A percentile compares a stretch with the other conserved stretches of the same genome.
These are phyloP conservation scores for Tamias sibiricus DNA, from an alignment of 2,113 vertebrate species.

Conservation along the genomic window DNA sequence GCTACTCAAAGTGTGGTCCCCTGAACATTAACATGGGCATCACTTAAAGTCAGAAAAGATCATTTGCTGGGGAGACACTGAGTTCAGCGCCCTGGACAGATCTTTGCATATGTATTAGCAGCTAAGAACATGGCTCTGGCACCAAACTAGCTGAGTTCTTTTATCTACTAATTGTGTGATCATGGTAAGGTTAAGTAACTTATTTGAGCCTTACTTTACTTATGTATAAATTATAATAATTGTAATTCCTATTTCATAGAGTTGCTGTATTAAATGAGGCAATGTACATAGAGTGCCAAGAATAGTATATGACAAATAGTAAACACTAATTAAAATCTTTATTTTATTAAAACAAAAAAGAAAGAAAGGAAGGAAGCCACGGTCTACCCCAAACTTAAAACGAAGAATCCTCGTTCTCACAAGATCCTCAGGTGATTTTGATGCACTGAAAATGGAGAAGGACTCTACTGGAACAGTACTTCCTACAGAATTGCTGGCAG, in stretches of 20 bases:
- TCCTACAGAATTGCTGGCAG: background rate
- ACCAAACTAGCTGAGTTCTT: background rate
- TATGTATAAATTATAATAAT: background rate
- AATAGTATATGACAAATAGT: background rate
- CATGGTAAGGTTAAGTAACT: background rate
- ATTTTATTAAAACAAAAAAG: too few relatives aligned
- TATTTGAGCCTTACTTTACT: slow-evolving; percentile 32
- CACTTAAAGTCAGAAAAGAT: background rate
- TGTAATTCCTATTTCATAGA: background rate
- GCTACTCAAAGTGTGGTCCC: background rate
- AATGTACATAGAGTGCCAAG: background rate
- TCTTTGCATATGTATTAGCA: background rate
- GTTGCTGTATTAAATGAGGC: background rate
- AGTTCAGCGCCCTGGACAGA: background rate
- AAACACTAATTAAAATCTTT: background rate
- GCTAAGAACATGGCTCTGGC: background rate
- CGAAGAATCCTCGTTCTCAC: background rate
- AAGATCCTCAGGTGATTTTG: background rate
- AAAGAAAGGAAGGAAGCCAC: background rate
- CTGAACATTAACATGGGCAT: accelerated
- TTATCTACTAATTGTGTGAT: background rate
- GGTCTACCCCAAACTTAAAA: background rate
- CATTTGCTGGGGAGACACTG: background rate
- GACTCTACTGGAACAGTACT: background rate
- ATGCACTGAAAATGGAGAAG: background rate